Conservation (phyloP, 2,797 vertebrate genomes). For the Fratercula arctica region DNA sequence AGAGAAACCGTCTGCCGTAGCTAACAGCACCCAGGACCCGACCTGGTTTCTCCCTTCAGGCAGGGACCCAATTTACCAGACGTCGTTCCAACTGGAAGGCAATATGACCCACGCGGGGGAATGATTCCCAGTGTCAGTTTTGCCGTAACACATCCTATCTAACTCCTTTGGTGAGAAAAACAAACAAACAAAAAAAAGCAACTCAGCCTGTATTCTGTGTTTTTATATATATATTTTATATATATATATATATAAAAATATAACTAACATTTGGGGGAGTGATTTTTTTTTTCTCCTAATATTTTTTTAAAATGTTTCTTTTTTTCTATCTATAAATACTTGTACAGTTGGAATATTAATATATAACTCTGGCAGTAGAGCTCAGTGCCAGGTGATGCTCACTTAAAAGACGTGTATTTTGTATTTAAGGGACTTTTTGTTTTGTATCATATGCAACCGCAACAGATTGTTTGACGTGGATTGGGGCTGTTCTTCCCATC, state of each 20-base stretch:
- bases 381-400: not conserved
- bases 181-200: not conserved
- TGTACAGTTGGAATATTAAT: constrained; percentile 77
- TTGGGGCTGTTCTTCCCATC: not conserved
- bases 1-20: rapidly evolving
- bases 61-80: constrained; percentile 23
- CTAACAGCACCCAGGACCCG: not conserved
- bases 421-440: constrained; percentile 63
- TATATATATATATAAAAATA: constrained; percentile 38
- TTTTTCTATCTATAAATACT: constrained; percentile 74
- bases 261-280: not conserved
- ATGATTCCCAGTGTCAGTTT: not conserved
- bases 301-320: constrained; percentile 30
- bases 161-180: not conserved
- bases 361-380: constrained; percentile 53
- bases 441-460: constrained; percentile 39
- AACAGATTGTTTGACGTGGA: not conserved
- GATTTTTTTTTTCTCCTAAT: constrained; percentile 12
- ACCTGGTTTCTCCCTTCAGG: not conserved
- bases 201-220: not conserved
- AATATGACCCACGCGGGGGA: not conserved
- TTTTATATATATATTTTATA: constrained; percentile 37
- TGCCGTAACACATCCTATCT: not conserved
- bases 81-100: constrained; percentile 35
- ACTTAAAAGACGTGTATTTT: constrained; percentile 31